phyloP scores from a whole-genome alignment of 2,888 invertebrate species.

The Brachyptera putata region DNA sequence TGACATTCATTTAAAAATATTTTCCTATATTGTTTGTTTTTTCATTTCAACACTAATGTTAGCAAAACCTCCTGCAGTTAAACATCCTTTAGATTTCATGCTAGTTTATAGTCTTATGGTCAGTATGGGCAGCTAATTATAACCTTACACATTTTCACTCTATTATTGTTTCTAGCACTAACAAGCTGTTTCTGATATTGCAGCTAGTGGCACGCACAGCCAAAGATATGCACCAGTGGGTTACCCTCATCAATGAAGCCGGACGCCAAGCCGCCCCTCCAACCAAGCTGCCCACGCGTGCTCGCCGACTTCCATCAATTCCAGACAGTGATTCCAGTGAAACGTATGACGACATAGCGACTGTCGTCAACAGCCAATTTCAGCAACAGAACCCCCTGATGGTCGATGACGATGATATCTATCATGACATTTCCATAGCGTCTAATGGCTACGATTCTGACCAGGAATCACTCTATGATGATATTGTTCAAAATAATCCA shows the following conservation, averaged over 20 bases:
- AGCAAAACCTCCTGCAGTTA: no score
- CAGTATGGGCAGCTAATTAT: no score
- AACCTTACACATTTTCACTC: no score
- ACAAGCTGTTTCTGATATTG: not conserved
- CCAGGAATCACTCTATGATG: conserved; percentile 23
- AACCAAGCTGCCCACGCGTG: not conserved
- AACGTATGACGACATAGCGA: conserved; percentile 27
- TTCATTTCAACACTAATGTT: no score
- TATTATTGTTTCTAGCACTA: no score
- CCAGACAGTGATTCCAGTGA: conserved; percentile 14
- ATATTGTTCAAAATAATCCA: not conserved
- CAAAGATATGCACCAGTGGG: conserved; percentile 38
- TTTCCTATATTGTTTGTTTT: no score
- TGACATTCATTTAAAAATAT: no score
- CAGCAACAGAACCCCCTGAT: not conserved
- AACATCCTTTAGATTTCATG: no score
- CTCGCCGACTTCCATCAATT: conserved; percentile 21
- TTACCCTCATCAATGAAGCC: conserved; percentile 34
- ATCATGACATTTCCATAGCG: no score
- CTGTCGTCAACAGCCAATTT: no score
- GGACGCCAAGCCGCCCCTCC: not conserved
- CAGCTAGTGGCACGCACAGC: conserved; percentile 38
- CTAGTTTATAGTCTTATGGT: no score
- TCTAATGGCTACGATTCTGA: not conserved
- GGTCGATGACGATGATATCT: conserved; percentile 11